phyloP scores from a whole-genome alignment of 2,113 vertebrate species.

The Lophura nycthemera region DNA sequence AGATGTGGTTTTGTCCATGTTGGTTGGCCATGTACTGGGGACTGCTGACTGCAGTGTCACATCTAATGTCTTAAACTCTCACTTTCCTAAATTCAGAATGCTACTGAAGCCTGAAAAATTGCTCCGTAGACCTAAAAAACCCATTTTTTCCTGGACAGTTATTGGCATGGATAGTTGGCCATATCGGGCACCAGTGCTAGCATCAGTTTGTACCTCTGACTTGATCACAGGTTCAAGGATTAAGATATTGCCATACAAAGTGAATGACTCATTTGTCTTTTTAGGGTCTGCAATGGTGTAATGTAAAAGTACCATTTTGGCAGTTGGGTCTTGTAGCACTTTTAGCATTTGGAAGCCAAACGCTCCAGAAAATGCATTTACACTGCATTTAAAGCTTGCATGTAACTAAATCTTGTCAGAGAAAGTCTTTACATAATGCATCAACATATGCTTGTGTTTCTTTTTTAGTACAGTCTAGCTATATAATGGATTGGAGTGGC shows the following conservation, averaged over 20 bases:
- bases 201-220: neutral
- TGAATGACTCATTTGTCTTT: neutral
- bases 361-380: slow-evolving; percentile 65
- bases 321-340: slow-evolving; percentile 47
- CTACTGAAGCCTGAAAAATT: neutral
- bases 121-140: neutral
- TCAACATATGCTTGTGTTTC: slow-evolving; percentile 67
- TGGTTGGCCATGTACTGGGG: neutral
- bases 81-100: neutral
- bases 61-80: neutral
- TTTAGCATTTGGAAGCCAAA: slow-evolving; percentile 46
- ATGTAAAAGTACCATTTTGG: slow-evolving; percentile 44
- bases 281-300: neutral
- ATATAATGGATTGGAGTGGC: slow-evolving; percentile 21
- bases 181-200: neutral
- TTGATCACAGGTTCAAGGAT: neutral
- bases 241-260: neutral
- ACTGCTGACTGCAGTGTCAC: neutral
- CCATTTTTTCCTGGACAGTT: neutral
- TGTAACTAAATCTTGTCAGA: slow-evolving; percentile 72
- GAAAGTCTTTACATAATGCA: slow-evolving; percentile 76
- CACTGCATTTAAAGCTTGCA: slow-evolving; percentile 73
- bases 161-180: neutral
- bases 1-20: fast-evolving
- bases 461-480: slow-evolving; percentile 27